Base-by-base conservation (phyloP, 2,113 vertebrate species). In the Lepidothrix coronata region DNA sequence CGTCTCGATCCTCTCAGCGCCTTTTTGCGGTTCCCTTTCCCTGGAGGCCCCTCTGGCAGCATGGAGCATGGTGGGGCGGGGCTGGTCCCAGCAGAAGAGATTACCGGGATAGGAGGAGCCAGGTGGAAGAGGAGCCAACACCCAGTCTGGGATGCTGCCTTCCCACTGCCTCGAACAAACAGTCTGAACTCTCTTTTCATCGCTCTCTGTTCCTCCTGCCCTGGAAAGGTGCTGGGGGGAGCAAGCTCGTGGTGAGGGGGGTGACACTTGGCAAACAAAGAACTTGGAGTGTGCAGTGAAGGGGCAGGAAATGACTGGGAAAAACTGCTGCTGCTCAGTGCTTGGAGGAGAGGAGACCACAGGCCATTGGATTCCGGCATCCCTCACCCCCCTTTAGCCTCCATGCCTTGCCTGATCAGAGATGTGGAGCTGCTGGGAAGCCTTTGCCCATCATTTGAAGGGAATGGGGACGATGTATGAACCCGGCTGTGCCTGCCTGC, bases 1-100 rank as follows among this genome's bases (percentile, higher is more conserved):
- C 76, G 21, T 93, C 96, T 95, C 28, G 6, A 95, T 75, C 83
- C 86, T 95, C 94, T 84, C 85, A 10, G 89, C 92, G 82, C 76
- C 84, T 96, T 90, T 96, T 85, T 67, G 89, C 27, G 2, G 86
- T 89, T 87, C 62, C 66, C 71, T 80, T 93, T 59, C 73, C 55
- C 59, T 48, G 61, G 85, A 89, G 57, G 16, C 31, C 28, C 24
- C 44, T 6, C 86, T 0, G 0, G 48, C 61, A 41, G 49, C 2
- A 0, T 31, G 83, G 78, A 92, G 71, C 77, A 8, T 3, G 0
- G 23, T 31, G 8, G 12, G 57, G 63, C 92, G 35, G 75, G 73
- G 72, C 51, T 91, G 63, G 61, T 65, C 46, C 76, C 33, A n/a
- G 61, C 44, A 58, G 78, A 66, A 82, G 71, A 81, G 30, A 11